Evolutionary conservation across 2,888 invertebrate species (phyloP).

Genomic region (Aphodius granarius): DNA sequence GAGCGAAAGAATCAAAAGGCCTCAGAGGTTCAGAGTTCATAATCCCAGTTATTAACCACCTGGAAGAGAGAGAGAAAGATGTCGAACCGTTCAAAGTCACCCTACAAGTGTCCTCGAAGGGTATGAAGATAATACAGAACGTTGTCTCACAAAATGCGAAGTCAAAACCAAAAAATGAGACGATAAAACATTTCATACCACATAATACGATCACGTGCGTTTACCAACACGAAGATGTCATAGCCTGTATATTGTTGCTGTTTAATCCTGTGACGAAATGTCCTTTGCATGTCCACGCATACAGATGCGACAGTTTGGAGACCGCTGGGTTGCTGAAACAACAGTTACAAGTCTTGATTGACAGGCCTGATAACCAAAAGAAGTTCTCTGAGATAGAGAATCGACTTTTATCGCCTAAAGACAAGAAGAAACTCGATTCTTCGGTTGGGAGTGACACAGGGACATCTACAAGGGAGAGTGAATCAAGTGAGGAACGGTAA

Average conservation of each 20-base stretch:
- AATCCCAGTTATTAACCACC: constrained; percentile 79
- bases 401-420: constrained; percentile 58
- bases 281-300: constrained; percentile 95
- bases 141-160: constrained; percentile 46
- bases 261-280: constrained; percentile 94
- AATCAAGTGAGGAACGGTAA: constrained; percentile 69
- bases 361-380: constrained; percentile 83
- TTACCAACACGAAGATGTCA: constrained; percentile 88
- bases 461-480: constrained; percentile 65
- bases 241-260: constrained; percentile 88
- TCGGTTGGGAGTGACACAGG: constrained; percentile 76
- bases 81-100: constrained; percentile 91
- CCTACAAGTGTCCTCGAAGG: constrained; percentile 88
- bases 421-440: constrained; percentile 71
- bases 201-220: constrained; percentile 92
- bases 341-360: constrained; percentile 81
- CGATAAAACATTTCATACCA: constrained; percentile 92
- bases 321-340: constrained; percentile 86
- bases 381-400: constrained; percentile 82
- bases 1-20: constrained; percentile 92
- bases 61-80: constrained; percentile 82
- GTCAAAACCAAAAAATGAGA: constrained; percentile 56
- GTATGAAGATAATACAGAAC: constrained; percentile 91
- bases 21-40: constrained; percentile 84
- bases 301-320: constrained; percentile 89